Evolutionary conservation across 2,888 invertebrate genomes (phyloP).

Genomic region (Beris chalybata): DNA sequence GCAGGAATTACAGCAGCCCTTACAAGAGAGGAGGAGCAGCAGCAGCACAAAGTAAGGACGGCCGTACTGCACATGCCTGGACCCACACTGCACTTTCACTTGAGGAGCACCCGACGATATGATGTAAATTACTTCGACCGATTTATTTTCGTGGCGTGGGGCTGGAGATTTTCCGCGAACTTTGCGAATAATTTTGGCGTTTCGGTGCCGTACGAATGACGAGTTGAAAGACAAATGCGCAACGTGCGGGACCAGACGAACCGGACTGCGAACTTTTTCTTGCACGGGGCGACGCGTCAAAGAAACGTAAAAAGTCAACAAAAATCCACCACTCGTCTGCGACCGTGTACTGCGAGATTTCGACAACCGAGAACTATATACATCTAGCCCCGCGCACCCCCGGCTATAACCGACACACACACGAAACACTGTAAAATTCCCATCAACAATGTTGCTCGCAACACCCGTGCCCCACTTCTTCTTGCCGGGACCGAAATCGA

Average conservation of each 20-base stretch:
- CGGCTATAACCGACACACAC: too few species aligned
- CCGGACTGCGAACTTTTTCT: too few species aligned
- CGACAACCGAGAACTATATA: too few species aligned
- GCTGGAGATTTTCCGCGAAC: not conserved
- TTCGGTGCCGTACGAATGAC: too few species aligned
- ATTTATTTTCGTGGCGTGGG: not conserved
- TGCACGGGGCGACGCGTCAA: too few species aligned
- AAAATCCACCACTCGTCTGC: too few species aligned
- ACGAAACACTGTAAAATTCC: slow-evolving; percentile 4
- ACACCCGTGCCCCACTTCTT: slow-evolving; percentile 13
- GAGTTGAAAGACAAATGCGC: too few species aligned
- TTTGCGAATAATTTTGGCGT: too few species aligned
- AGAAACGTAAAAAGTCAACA: too few species aligned
- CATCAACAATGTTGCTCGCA: slow-evolving; percentile 20
- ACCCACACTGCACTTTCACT: slow-evolving; percentile 49
- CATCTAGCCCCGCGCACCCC: too few species aligned
- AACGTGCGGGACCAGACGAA: too few species aligned
- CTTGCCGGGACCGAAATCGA: not conserved
- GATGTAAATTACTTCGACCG: slow-evolving; percentile 8
- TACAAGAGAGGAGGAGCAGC: slow-evolving; percentile 3
- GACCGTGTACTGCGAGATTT: too few species aligned
- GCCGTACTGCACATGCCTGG: slow-evolving; percentile 47
- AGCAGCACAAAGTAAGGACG: slow-evolving; percentile 1
- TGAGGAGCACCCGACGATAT: slow-evolving; percentile 12
- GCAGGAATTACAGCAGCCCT: not conserved